Evolutionary conservation across 2,797 vertebrate species (phyloP), one percentile per base, ranked within the genome.

Genomic region (Capromys pilorides): DNA sequence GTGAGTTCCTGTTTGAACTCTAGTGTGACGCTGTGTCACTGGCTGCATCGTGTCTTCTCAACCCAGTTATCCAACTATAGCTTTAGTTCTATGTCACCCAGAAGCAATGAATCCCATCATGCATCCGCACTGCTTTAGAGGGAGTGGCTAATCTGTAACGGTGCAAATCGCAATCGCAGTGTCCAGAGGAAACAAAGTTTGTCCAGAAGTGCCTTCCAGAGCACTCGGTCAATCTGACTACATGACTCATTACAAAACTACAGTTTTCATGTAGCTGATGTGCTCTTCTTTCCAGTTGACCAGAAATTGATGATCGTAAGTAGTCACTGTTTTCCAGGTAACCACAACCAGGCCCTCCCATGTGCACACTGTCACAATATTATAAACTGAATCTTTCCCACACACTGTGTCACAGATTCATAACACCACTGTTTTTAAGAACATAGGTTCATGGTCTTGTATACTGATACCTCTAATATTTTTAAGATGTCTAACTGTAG

Each of bases 241-340:
- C 75, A 62, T 87, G 95, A 62, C 16, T 57, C 28, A 2, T 81
- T 45, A 91, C 13, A 89, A 90, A 71, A 89, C 28, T 61, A 95
- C 21, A 92, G 45, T 59, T 84, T 78, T 71, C 54, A 61, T 66
- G 57, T 39, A 62, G 93, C 28, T 10, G 22, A 93, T 39, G 61
- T 86, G 66, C n/a, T 85, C 49, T 64, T 78, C 16, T 82, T 94
- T 95, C 39, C 85, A 83, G 54, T 12, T 2, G 39, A 73, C 61
- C 14, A 54, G 54, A 86, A 21, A 36, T 49, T 71, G 39, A 93
- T 80, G 21, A 57, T 82, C 64, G 88, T 88, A 82, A 93, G 64
- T 2, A 81, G 51, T 79, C 77, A 84, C 36, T 19, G 18, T 79
- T 79, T 93, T 51, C 39, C 16, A 88, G 8, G 18, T 85, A 87